phyloP scores from a whole-genome alignment of 1,140 invertebrate genomes.

The Neodiprion fabricii region DNA sequence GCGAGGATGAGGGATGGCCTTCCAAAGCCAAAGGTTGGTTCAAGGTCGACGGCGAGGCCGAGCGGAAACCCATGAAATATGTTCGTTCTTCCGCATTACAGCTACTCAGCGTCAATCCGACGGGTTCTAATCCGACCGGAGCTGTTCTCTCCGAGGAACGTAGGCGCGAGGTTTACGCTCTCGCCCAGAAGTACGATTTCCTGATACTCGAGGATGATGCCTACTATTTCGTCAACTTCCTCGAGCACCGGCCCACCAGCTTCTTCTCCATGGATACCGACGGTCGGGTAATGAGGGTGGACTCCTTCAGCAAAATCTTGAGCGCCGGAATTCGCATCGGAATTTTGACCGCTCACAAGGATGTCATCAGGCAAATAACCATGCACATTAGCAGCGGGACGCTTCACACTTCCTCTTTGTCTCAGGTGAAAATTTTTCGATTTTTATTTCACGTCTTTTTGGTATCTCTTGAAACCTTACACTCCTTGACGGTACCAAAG shows the following conservation, averaged over 20 bases:
- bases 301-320: conserved; percentile 72
- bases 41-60: not conserved
- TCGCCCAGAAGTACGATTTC: conserved; percentile 67
- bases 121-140: conserved; percentile 69
- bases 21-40: conserved; percentile 50
- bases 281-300: conserved; percentile 68
- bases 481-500: not conserved
- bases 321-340: conserved; percentile 65
- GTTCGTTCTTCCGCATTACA: conserved; percentile 38
- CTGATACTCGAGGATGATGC: conserved; percentile 73
- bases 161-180: conserved; percentile 63
- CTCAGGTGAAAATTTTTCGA: conserved; percentile 59
- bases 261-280: conserved; percentile 69
- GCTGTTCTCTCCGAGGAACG: conserved; percentile 58
- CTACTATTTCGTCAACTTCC: conserved; percentile 69
- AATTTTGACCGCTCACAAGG: conserved; percentile 62
- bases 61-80: not conserved
- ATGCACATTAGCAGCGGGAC: conserved; percentile 62
- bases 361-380: conserved; percentile 52
- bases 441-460: not conserved
- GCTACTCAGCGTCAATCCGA: conserved; percentile 69
- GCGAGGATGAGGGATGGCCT: conserved; percentile 29
- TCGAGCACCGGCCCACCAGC: conserved; percentile 59
- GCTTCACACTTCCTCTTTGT: conserved; percentile 65
- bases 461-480: conserved; percentile 27